phyloP scores from a whole-genome alignment of 2,888 invertebrate species.

The Pardosa pseudoannulata region DNA sequence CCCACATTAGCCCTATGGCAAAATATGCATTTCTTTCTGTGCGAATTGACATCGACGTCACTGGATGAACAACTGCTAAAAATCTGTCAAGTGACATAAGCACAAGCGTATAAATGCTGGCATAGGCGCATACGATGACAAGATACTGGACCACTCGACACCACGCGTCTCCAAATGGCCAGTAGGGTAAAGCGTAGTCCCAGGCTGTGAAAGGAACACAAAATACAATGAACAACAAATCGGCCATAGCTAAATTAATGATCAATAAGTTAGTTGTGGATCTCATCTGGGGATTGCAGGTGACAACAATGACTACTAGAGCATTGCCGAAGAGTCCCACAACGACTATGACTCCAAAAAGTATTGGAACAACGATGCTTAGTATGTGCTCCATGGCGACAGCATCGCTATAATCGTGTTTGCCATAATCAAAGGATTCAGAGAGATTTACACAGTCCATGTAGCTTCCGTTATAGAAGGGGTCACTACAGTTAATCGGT shows the following conservation, averaged over 20 bases:
- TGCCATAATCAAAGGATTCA: conserved; percentile 48
- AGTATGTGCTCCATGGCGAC: conserved; percentile 66
- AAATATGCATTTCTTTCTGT: conserved; percentile 88
- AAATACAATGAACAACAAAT: conserved; percentile 92
- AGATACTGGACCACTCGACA: conserved; percentile 90
- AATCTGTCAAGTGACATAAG: conserved; percentile 94
- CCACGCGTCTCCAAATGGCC: conserved; percentile 88
- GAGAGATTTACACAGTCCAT: conserved; percentile 29
- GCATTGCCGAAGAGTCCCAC: conserved; percentile 92
- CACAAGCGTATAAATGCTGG: conserved; percentile 94
- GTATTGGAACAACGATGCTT: conserved; percentile 82
- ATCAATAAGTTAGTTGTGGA: conserved; percentile 95
- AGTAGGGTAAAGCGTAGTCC: conserved; percentile 89
- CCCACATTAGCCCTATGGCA: conserved; percentile 88
- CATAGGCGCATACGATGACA: conserved; percentile 93
- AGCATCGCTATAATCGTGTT: conserved; percentile 57
- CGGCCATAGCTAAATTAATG: conserved; percentile 92
- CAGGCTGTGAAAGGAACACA: conserved; percentile 96
- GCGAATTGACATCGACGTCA: conserved; percentile 89
- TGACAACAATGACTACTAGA: conserved; percentile 91
- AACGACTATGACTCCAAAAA: conserved; percentile 90
- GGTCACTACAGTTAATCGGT: conserved; percentile 23
- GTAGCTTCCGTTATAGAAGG: conserved; percentile 1
- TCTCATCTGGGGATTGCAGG: conserved; percentile 92
- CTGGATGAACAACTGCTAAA: conserved; percentile 94